Percentiles rank a stretch among this genome's conserved stretches.
Conservation (phyloP, 1,140 invertebrate genomes). For the Ylistrum balloti region DNA sequence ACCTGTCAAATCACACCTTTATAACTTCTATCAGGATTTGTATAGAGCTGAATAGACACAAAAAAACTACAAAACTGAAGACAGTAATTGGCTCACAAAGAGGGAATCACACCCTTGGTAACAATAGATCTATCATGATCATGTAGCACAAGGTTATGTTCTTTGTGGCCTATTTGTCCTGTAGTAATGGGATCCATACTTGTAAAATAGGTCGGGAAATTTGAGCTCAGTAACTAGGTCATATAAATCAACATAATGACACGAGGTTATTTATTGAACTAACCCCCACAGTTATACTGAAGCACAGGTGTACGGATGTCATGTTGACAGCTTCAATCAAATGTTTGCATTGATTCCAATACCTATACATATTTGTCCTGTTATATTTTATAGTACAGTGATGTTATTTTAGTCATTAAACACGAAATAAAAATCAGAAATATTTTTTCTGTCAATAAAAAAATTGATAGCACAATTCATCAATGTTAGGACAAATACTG, state of each 20-base stretch:
- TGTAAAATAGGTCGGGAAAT: background rate
- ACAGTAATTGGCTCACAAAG: constrained; percentile 22
- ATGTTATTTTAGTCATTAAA: background rate
- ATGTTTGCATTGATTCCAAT: background rate
- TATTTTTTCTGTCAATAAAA: constrained; percentile 3
- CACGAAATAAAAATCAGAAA: background rate
- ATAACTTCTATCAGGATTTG: constrained; percentile 6
- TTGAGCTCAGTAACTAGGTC: background rate
- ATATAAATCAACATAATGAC: constrained; percentile 4
- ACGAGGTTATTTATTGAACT: constrained; percentile 16
- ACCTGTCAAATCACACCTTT: constrained; percentile 21
- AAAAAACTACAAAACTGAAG: constrained; percentile 35
- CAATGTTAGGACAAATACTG: constrained; percentile 1
- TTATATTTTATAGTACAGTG: background rate
- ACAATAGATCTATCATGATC: constrained; percentile 38
- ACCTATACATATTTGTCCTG: background rate
- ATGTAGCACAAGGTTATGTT: background rate
- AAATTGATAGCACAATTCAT: background rate
- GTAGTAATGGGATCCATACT: background rate
- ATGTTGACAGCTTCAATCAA: constrained; percentile 33
- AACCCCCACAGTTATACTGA: constrained; percentile 13
- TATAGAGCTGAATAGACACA: background rate
- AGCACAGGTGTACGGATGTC: background rate
- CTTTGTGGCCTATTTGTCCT: background rate
- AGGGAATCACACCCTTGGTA: background rate